These are phyloP conservation scores for Tachycineta bicolor DNA, from an alignment of 2,113 vertebrate species.

Conservation along the genomic window DNA sequence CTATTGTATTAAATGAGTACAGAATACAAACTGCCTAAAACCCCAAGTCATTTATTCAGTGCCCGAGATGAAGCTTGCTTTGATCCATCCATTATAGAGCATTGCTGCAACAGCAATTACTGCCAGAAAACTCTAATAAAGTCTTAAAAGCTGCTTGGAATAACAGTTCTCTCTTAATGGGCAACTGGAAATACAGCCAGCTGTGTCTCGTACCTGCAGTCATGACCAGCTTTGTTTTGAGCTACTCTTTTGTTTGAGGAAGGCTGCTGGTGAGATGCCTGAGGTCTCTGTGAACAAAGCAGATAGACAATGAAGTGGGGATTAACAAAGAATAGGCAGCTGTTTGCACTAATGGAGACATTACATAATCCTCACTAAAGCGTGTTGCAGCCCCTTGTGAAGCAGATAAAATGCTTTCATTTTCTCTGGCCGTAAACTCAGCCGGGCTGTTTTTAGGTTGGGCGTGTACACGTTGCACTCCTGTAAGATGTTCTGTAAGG, in stretches of 20 bases:
- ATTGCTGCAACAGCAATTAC: constrained; percentile 46
- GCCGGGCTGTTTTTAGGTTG: neutral
- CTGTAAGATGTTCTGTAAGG: neutral
- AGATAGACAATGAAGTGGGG: neutral
- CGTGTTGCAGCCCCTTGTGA: neutral
- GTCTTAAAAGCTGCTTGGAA: constrained; percentile 45
- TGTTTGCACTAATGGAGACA: constrained; percentile 39
- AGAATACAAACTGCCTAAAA: constrained; percentile 39
- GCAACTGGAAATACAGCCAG: constrained; percentile 30
- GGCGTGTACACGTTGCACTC: fast-evolving
- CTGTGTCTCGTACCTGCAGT: constrained; percentile 45
- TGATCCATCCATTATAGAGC: constrained; percentile 32
- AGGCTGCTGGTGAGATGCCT: neutral
- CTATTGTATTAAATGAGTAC: constrained; percentile 2
- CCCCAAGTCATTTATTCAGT: constrained; percentile 4
- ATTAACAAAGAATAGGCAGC: constrained; percentile 18
- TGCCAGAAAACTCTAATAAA: constrained; percentile 44
- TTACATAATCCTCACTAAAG: neutral
- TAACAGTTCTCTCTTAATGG: constrained; percentile 30
- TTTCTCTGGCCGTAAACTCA: neutral
- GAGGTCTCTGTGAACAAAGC: constrained; percentile 25
- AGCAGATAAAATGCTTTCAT: neutral
- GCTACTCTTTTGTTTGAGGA: neutral
- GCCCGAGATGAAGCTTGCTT: constrained; percentile 19
- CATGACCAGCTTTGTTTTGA: constrained; percentile 35